Percentiles rank a stretch among this genome's conserved stretches.
Conservation (phyloP, 1,140 invertebrate species). For the Babylonia areolata region DNA sequence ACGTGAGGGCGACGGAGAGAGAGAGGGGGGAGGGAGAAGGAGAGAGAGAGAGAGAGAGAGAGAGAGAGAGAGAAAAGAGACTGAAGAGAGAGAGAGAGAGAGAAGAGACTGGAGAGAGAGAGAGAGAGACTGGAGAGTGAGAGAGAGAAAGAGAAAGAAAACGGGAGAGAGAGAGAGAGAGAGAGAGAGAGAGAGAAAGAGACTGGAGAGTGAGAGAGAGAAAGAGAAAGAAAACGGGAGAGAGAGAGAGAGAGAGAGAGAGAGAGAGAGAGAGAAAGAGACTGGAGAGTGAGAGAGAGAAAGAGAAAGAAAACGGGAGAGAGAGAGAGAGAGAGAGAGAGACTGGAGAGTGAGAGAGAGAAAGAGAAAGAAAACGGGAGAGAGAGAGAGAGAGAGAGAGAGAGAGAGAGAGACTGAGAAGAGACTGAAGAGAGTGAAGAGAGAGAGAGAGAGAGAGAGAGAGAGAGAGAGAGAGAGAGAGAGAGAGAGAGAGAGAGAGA, state of each 20-base stretch:
- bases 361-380: neutral
- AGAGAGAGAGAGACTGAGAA: neutral
- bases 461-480: neutral
- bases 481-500: too few species aligned
- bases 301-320: neutral
- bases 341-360: neutral
- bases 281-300: too few species aligned
- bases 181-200: neutral
- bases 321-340: conserved; percentile 4
- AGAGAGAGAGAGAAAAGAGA: neutral
- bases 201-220: neutral
- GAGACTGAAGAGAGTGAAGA: neutral
- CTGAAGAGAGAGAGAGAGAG: neutral
- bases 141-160: neutral
- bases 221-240: too few species aligned
- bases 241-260: too few species aligned
- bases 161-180: neutral
- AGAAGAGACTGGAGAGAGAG: neutral
- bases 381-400: neutral
- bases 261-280: too few species aligned
- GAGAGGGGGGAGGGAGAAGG: neutral
- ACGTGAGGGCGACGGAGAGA: conserved; percentile 7
- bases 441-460: neutral
- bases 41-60: neutral
- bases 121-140: neutral